Conservation (phyloP, 2,797 vertebrate species). For the Astyanax mexicanus region DNA sequence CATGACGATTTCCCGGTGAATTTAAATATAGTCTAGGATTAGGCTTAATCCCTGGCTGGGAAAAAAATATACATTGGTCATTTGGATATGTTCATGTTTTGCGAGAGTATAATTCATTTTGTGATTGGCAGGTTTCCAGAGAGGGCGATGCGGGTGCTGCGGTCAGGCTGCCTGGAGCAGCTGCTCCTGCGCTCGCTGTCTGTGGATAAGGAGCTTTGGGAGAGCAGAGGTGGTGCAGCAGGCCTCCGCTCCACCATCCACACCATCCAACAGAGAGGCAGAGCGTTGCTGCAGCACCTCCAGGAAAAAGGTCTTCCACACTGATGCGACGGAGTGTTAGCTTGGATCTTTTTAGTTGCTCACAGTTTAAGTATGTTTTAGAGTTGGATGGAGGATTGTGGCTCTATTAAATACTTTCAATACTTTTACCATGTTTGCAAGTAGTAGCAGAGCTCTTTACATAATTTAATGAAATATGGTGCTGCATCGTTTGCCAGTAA, state of each 20-base stretch:
- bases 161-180: conserved; percentile 84
- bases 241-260: conserved; percentile 77
- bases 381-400: too few species aligned
- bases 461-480: background rate
- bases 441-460: background rate
- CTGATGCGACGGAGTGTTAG: conserved; percentile 57
- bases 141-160: conserved; percentile 75
- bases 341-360: too few species aligned
- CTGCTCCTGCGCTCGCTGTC: conserved; percentile 85
- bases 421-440: background rate
- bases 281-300: conserved; percentile 82
- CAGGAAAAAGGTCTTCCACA: conserved; percentile 71
- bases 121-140: conserved; percentile 83
- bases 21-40: too few species aligned
- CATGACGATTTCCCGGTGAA: too few species aligned
- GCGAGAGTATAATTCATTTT: conserved; percentile 13
- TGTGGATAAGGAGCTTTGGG: conserved; percentile 87
- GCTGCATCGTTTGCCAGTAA: background rate
- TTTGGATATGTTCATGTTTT: too few species aligned
- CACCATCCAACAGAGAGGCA: conserved; percentile 79
- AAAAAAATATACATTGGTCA: too few species aligned
- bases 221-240: conserved; percentile 76
- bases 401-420: too few species aligned
- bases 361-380: too few species aligned
- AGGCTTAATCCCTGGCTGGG: too few species aligned